Percentiles rank a stretch among this genome's conserved stretches.
Conservation (phyloP, 2,113 vertebrate species). For the Myxocyprinus asiaticus region DNA sequence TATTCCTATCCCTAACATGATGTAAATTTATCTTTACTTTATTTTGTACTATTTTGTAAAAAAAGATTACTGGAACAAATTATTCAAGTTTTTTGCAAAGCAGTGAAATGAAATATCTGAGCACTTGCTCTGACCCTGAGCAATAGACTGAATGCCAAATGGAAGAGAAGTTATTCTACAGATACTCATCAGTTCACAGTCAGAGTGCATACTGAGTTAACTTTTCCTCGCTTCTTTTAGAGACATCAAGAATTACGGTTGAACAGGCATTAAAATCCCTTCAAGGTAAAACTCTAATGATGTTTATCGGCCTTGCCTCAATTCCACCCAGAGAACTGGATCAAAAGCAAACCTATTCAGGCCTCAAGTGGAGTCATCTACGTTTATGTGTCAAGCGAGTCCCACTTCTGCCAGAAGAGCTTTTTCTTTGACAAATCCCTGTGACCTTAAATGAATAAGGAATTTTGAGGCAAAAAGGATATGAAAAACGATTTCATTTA, state of each 20-base stretch:
- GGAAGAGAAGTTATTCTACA: no score
- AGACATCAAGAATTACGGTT: constrained; percentile 86
- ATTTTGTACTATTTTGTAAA: no score
- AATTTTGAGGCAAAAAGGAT: neutral
- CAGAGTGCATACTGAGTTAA: constrained; percentile 64
- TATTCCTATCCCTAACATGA: no score
- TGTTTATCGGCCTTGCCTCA: constrained; percentile 9
- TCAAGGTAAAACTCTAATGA: constrained; percentile 76
- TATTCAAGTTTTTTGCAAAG: no score
- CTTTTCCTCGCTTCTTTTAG: constrained; percentile 86
- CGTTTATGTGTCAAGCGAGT: constrained; percentile 29
- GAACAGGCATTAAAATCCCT: constrained; percentile 84
- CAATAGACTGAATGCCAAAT: no score
- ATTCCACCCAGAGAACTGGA: neutral
- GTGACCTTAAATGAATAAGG: neutral
- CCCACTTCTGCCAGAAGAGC: constrained; percentile 35
- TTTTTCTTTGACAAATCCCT: neutral
- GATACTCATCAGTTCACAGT: no score
- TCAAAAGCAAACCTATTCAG: no score
- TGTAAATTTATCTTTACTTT: no score
- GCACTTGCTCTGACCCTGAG: no score
- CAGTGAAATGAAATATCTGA: no score
- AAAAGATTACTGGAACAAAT: no score
- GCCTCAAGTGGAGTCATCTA: neutral
- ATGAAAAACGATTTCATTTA: constrained; percentile 5